Evolutionary conservation across 2,113 vertebrate species (phyloP), one percentile per base, ranked within the genome.

Genomic region (Myrmecophaga tridactyla): DNA sequence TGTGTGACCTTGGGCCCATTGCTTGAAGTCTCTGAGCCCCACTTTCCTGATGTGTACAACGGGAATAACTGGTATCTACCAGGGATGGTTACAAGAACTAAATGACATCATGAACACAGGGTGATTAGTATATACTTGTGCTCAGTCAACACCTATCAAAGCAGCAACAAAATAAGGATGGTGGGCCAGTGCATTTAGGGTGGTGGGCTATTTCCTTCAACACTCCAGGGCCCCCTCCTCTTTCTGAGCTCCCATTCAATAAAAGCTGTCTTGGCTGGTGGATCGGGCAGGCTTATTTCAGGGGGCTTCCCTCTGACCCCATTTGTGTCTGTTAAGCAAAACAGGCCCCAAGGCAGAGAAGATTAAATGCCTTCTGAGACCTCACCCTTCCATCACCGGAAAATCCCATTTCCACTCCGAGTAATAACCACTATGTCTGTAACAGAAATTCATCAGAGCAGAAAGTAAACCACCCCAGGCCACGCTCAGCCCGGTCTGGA

Each of bases 401-500:
- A 86, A 96, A 77, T 92, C 77, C 76, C 90, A 76, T 90, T 76
- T 92, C 90, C 0, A 0, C 72, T 56, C n/a, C 2, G 0, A 89
- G 53, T 34, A 82, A 58, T 84, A 85, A 94, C 51, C 29, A 58
- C 76, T 53, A 53, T 15, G 76, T 58, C 62, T 81, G 65, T 2
- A 0, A 46, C 56, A 87, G 88, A 86, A 80, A 84, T 58, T 53
- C 20, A 0, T 29, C 10, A 56, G 63, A 51, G n/a, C n/a, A 7
- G 60, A 89, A 46, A n/a, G 7, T n/a, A 91, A 94, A 85, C 75
- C 80, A 77, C 73, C 48, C 41, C 36, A n/a, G 76, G 92, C 88
- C 70, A 7, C 0, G 1, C 76, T 82, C 75, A 43, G 78, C 86
- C 46, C 20, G 25, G 36, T 7, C 14, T 51, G 77, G 93, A 86